Base-by-base conservation (phyloP, 2,113 vertebrate genomes). In the Phrynosoma blainvillii region DNA sequence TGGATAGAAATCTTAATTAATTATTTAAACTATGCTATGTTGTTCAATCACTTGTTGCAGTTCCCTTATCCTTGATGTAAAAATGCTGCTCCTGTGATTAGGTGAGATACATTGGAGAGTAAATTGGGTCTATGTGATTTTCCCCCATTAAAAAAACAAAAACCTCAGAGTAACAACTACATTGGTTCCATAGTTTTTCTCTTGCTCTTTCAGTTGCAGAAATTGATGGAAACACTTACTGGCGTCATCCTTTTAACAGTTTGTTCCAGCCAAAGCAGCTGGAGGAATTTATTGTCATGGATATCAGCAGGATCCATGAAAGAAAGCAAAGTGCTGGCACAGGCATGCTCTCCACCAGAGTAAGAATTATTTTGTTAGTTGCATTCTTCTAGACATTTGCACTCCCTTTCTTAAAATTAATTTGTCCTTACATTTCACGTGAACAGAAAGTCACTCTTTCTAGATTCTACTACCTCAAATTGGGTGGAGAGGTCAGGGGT, bases 241-340 rank as follows among this genome's bases (percentile, higher is more conserved):
- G 99, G 99, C 98, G 97, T 36, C 93, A 98, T 88, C 98, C 99
- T 79, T 99, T 99, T 96, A 96, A 91, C 94, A 98, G 98, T 88
- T 97, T 99, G 80, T 98, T 97, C 93, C 96, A 97, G 87, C 98
- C 98, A 25, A 97, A 97, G 47, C 98, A 99, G 81, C 96, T 99
- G 14, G 98, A 99, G 90, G 98, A 99, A 91, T 99, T 99, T 88
- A 98, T 99, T 83, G 96, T 99, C 62, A 98, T 99, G 97, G 98
- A 99, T 13, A 96, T 95, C 62, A 98, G 95, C 47, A 75, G 96
- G 84, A 96, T 98, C 87, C 95, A 96, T 62, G 94, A 98, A 85
- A 96, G 96, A 92, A 98, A 96, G 71, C 97, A 97, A 56, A 95
- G 92, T 54, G 97, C 98, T 5, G 99, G 99, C 52, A 97, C 98